Evolutionary conservation across 2,113 vertebrate species (phyloP).

Genomic region (Phalacrocorax carbo): DNA sequence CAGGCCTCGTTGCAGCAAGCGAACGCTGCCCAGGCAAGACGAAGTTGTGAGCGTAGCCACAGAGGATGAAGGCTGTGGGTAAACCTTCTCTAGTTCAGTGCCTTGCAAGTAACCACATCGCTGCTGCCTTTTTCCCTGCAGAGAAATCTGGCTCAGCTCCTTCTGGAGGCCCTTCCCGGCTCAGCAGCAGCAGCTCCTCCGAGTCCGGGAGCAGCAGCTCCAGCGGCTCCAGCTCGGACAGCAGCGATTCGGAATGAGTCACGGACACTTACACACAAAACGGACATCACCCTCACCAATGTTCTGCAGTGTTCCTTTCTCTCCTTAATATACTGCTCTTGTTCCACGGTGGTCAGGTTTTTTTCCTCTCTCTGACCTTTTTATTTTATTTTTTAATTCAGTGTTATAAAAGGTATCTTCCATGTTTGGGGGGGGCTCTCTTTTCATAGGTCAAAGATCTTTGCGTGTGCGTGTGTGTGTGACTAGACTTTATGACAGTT

Average conservation of each 20-base stretch:
- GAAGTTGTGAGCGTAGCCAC: not conserved
- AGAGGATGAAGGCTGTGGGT: not conserved
- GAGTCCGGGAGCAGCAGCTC: conserved; percentile 85
- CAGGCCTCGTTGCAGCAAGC: not conserved
- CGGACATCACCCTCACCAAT: not conserved
- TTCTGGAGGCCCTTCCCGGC: conserved; percentile 82
- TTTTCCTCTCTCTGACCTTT: not conserved
- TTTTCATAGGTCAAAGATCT: conserved; percentile 68
- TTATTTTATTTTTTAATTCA: conserved; percentile 54
- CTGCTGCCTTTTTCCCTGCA: conserved; percentile 38
- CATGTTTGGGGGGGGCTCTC: not conserved
- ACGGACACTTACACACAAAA: not conserved
- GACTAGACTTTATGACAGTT: conserved; percentile 55
- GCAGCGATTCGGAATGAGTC: conserved; percentile 81
- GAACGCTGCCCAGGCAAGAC: not conserved
- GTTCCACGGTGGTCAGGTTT: conserved; percentile 58
- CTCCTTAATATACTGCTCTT: conserved; percentile 35
- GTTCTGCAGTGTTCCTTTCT: conserved; percentile 27
- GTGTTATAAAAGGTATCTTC: conserved; percentile 64
- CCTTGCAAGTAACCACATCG: not conserved
- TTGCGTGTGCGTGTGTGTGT: not conserved
- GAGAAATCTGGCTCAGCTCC: conserved; percentile 80
- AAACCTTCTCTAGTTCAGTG: not conserved
- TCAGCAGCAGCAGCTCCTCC: conserved; percentile 84
- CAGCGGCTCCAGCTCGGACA: conserved; percentile 87